Base-by-base conservation (phyloP, 1,140 invertebrate species). In the Eciton burchellii region DNA sequence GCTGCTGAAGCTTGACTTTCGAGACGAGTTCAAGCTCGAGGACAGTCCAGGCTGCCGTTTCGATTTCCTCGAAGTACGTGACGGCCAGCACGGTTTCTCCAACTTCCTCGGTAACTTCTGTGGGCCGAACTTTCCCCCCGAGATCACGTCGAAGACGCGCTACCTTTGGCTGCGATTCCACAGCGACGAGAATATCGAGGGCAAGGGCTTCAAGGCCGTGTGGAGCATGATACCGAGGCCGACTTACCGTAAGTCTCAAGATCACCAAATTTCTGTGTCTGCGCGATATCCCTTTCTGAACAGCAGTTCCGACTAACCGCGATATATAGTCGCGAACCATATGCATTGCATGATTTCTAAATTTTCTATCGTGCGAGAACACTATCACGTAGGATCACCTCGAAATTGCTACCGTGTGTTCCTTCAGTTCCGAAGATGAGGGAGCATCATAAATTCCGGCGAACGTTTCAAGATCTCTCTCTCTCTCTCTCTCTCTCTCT, bases 21-120 rank as follows among this genome's bases (percentile, higher is more conserved):
- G 97, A 57, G 97, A 98, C 91, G 94, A 95, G 74, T 98, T 98
- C 93, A 92, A 96, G 66, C 94, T 98, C 72, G 98, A 98, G 92
- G 95, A 95, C 26, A 96, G 96, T 43, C 93, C 95, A 16, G 95
- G 95, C 49, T 98, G 98, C 92, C 95, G 95, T 92, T 97, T 97
- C 93, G 98, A 98, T 93, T 97, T 95, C 93, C 93, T 98, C 52
- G 97, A 98, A 92, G 95, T 98, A 26, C 94, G 97, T 29, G 97
- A 98, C 89, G 98, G 98, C 0, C 95, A 96, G n/a, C 96, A 97
- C 88, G 97, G 97, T 0, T 98, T 97, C 93, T 97, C 97, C n/a
- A 94, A 94, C 47, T 92, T 95, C 9, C 90, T 97, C 60, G 96
- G 95, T 0, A 95, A 94, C 85, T 97, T 94, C 89, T 98, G 98